Percentiles rank a stretch among this genome's conserved stretches.
phyloP scores from a whole-genome alignment of 2,797 vertebrate species.

The Coreius guichenoti region DNA sequence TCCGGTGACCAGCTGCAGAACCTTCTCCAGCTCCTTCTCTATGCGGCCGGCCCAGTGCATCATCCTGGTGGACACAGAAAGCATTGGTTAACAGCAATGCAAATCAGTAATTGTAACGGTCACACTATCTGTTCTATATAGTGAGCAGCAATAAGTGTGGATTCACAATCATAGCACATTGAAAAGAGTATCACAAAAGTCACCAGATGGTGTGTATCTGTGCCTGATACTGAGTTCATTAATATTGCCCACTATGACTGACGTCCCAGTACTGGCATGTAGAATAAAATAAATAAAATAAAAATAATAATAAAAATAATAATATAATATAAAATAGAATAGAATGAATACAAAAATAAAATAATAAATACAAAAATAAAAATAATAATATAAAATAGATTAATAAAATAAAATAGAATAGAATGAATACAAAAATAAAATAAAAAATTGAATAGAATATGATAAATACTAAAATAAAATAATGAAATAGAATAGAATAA shows the following conservation, averaged over 20 bases:
- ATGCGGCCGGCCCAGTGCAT: slow-evolving; percentile 97
- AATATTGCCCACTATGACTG: neutral
- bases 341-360: neutral
- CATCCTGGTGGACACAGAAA: slow-evolving; percentile 83
- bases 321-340: neutral
- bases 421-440: no score
- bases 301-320: neutral
- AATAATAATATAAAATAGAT: no score
- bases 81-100: slow-evolving; percentile 45
- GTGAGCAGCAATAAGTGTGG: no score
- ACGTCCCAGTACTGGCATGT: neutral
- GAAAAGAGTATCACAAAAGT: neutral
- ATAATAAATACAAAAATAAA: no score
- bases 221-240: neutral
- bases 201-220: neutral
- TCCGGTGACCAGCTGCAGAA: slow-evolving; percentile 95
- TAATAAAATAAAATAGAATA: no score
- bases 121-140: neutral
- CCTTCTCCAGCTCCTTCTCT: slow-evolving; percentile 96
- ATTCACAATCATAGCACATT: neutral
- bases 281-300: neutral
- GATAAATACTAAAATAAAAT: no score
- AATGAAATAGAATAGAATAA: no score
- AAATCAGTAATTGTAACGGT: slow-evolving; percentile 14
- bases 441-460: no score